These are phyloP conservation scores for Dasypolia templi DNA, from an alignment of 2,888 invertebrate species.

Conservation along the genomic window DNA sequence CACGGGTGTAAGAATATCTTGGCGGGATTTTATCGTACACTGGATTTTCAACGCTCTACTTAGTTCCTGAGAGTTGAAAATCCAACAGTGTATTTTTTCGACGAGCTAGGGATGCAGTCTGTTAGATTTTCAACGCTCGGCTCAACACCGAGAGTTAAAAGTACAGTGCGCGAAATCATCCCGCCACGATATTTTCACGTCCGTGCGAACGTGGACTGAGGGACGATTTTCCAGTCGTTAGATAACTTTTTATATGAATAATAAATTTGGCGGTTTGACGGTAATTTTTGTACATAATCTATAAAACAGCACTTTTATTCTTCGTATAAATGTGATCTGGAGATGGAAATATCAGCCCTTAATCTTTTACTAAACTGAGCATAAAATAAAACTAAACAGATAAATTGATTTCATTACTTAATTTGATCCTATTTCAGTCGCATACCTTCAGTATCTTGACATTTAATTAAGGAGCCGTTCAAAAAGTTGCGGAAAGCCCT, in stretches of 20 bases:
- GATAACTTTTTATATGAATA: not conserved
- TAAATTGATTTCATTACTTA: constrained; percentile 30
- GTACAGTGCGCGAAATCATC: too few species aligned
- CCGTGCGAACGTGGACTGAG: too few species aligned
- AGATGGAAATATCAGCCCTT: not conserved
- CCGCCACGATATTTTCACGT: too few species aligned
- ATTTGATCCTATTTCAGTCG: constrained; percentile 31
- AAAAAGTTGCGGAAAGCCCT: constrained; percentile 29
- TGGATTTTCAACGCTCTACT: too few species aligned
- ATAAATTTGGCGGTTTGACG: too few species aligned
- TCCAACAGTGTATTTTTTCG: too few species aligned
- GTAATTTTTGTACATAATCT: not conserved
- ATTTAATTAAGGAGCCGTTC: constrained; percentile 38
- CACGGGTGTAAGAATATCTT: too few species aligned
- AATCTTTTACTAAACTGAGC: not conserved
- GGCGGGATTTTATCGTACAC: too few species aligned
- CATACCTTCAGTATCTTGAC: constrained; percentile 37
- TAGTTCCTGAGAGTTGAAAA: too few species aligned
- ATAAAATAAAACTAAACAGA: not conserved
- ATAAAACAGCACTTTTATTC: not conserved
- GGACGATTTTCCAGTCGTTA: not conserved
- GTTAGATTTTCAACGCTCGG: too few species aligned
- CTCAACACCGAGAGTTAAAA: too few species aligned
- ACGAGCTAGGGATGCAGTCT: too few species aligned
- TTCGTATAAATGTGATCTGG: not conserved